Conservation (phyloP, 2,113 vertebrate species). For the Lonchura striata region DNA sequence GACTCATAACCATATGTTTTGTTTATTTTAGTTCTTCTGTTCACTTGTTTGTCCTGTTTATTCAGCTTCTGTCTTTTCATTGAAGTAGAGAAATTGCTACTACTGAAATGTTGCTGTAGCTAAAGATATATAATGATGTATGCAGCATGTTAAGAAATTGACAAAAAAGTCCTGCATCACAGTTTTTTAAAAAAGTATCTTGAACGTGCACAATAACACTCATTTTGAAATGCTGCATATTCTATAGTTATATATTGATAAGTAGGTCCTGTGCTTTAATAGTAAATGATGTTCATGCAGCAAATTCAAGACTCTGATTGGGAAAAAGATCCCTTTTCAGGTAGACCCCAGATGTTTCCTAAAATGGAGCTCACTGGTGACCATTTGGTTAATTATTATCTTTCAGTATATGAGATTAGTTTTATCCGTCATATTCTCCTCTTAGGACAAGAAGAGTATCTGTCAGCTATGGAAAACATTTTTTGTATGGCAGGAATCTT, state of each 20-base stretch:
- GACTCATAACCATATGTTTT: slow-evolving; percentile 14
- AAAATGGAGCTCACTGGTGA: background rate
- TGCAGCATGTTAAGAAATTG: background rate
- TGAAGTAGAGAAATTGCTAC: background rate
- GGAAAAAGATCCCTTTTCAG: background rate
- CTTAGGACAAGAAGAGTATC: background rate
- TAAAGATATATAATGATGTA: background rate
- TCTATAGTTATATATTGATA: background rate
- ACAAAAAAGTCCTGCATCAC: background rate
- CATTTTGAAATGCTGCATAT: background rate
- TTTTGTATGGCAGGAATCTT: background rate
- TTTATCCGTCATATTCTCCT: background rate
- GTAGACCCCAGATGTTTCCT: background rate
- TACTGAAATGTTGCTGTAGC: background rate
- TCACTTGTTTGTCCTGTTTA: slow-evolving; percentile 18
- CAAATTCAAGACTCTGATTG: background rate
- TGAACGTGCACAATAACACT: background rate
- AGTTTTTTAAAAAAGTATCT: background rate
- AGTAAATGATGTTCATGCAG: background rate
- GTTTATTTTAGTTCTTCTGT: slow-evolving; percentile 18
- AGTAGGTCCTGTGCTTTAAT: background rate
- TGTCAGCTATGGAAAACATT: background rate
- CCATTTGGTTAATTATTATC: background rate
- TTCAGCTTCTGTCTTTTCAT: background rate
- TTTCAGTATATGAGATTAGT: background rate